These are phyloP conservation scores for Lamproptera curius DNA, from an alignment of 2,888 invertebrate species.

Conservation along the genomic window DNA sequence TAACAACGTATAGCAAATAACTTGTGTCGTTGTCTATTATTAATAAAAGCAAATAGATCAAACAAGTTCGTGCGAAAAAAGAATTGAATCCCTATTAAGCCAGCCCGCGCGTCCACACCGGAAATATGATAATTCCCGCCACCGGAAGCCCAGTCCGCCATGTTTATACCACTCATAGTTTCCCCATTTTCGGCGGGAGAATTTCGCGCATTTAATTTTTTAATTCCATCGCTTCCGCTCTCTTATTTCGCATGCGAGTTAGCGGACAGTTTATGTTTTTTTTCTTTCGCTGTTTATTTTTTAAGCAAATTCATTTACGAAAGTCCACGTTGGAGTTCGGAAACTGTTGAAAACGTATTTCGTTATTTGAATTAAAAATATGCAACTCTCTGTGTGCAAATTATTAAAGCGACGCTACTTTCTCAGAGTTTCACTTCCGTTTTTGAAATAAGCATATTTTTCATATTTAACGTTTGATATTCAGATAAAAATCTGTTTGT, in stretches of 20 bases:
- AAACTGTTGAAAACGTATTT: constrained; percentile 7
- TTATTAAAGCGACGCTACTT: not conserved
- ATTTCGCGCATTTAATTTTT: constrained; percentile 7
- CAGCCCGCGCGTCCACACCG: constrained; percentile 11
- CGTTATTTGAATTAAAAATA: constrained; percentile 5
- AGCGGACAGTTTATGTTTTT: not conserved
- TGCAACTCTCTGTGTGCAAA: not conserved
- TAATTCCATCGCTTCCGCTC: constrained; percentile 1
- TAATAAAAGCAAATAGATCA: not conserved
- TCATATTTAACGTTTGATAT: no score
- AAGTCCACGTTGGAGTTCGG: constrained; percentile 12
- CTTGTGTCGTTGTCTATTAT: no score
- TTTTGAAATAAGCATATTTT: not conserved
- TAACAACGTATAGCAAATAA: no score
- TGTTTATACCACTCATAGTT: constrained; percentile 22
- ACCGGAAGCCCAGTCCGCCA: constrained; percentile 21
- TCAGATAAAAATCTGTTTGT: no score
- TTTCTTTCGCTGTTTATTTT: not conserved
- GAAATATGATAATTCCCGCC: constrained; percentile 24
- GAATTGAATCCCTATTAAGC: constrained; percentile 1
- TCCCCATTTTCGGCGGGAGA: constrained; percentile 5
- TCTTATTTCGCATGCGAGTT: constrained; percentile 10
- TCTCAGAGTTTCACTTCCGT: not conserved
- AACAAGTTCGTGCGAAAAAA: constrained; percentile 5
- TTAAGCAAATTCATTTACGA: constrained; percentile 1